These are phyloP conservation scores for Rhyacophila brunnea DNA, from an alignment of 1,140 invertebrate genomes.

Conservation along the genomic window DNA sequence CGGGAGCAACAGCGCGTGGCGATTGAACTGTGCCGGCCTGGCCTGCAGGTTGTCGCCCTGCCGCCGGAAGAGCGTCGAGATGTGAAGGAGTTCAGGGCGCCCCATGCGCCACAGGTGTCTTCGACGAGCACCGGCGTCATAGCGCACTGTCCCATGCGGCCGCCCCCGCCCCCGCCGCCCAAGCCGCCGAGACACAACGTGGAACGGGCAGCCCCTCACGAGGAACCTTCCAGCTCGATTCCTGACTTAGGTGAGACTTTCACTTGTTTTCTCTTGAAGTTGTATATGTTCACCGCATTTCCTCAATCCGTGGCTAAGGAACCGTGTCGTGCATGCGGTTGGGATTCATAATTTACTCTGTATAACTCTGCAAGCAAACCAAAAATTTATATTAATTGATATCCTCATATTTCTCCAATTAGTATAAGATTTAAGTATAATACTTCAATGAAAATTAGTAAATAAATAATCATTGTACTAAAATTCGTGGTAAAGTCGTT, in stretches of 20 bases:
- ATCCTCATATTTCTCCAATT: no score
- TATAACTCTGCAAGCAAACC: no score
- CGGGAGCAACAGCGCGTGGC: slow-evolving; percentile 32
- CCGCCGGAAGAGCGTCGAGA: slow-evolving; percentile 47
- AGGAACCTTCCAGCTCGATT: slow-evolving; percentile 80
- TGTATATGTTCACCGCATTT: no score
- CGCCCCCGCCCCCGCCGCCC: slow-evolving; percentile 58
- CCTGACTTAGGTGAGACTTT: slow-evolving; percentile 74
- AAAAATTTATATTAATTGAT: no score
- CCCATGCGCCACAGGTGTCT: slow-evolving; percentile 35
- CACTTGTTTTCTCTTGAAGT: no score
- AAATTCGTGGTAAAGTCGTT: no score
- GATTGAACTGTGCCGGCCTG: slow-evolving; percentile 41
- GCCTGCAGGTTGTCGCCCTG: slow-evolving; percentile 49
- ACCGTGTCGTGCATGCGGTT: no score
- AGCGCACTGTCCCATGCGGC: slow-evolving; percentile 53
- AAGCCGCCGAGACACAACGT: slow-evolving; percentile 46
- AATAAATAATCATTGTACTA: no score
- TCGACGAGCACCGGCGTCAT: slow-evolving; percentile 44
- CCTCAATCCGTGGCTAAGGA: no score
- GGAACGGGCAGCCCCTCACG: slow-evolving; percentile 52
- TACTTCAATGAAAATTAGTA: no score
- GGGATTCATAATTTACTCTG: no score
- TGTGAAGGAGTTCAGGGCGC: slow-evolving; percentile 48
- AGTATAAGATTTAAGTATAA: no score